phyloP scores from a whole-genome alignment of 1,140 invertebrate species.

The Latrodectus geometricus region DNA sequence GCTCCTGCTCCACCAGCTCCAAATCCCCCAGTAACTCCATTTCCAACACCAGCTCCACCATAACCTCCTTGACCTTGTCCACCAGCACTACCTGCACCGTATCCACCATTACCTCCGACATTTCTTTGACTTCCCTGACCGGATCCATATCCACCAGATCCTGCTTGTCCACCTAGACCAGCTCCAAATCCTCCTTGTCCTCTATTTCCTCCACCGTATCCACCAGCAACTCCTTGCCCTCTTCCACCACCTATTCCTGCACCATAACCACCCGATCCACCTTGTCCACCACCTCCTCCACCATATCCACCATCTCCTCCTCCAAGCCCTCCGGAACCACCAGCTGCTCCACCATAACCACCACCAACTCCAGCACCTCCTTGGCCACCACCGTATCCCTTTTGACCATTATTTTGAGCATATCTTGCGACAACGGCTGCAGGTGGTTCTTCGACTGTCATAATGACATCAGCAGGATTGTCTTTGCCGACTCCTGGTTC shows the following conservation, averaged over 20 bases:
- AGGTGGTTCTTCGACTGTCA: conserved; percentile 61
- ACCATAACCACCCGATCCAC: not conserved
- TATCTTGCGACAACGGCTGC: conserved; percentile 50
- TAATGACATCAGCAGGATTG: conserved; percentile 63
- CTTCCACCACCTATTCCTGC: not conserved
- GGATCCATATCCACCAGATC: not conserved
- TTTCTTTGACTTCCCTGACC: not conserved
- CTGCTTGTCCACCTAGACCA: not conserved
- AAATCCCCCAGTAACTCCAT: not conserved
- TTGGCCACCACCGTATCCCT: conserved; percentile 36
- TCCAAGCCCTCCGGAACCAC: not conserved
- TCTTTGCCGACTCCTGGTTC: conserved; percentile 62
- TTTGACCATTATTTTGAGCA: conserved; percentile 19
- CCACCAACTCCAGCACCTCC: not conserved
- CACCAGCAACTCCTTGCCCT: not conserved
- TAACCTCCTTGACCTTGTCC: conserved; percentile 1
- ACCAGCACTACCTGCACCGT: conserved; percentile 3
- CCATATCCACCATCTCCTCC: not conserved
- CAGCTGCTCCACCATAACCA: not conserved
- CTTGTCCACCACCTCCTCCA: not conserved
- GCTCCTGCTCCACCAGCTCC: conserved; percentile 8
- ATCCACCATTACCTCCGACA: conserved; percentile 12
- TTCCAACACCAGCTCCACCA: not conserved
- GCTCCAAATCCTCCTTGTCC: not conserved
- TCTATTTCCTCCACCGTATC: not conserved